Evolutionary conservation across 1,140 invertebrate genomes (phyloP).

Genomic region (Platorchestia sp.): DNA sequence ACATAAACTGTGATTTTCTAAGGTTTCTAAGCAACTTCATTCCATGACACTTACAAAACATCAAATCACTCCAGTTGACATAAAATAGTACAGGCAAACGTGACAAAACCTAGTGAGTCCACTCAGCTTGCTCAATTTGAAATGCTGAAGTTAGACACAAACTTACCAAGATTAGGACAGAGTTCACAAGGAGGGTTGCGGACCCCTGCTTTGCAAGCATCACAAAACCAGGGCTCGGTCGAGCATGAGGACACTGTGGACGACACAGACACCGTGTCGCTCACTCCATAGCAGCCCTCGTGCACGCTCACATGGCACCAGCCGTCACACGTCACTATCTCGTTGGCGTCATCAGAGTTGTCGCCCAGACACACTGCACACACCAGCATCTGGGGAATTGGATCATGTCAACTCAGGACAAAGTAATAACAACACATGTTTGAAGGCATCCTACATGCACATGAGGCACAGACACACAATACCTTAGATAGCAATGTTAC

Average conservation of each 20-base stretch:
- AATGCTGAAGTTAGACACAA: background rate
- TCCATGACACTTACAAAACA: no score
- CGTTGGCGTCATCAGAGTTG: slow-evolving; percentile 91
- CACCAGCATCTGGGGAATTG: slow-evolving; percentile 73
- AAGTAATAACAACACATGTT: no score
- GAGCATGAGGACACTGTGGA: slow-evolving; percentile 92
- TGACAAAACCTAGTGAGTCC: background rate
- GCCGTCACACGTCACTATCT: slow-evolving; percentile 96
- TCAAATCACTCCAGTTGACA: background rate
- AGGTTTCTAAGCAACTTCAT: no score
- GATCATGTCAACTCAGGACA: background rate
- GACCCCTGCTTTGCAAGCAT: slow-evolving; percentile 94
- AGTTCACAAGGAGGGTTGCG: slow-evolving; percentile 88
- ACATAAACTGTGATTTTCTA: no score
- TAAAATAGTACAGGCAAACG: background rate
- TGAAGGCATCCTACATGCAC: no score
- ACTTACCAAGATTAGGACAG: slow-evolving; percentile 82
- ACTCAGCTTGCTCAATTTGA: background rate
- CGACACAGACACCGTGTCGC: slow-evolving; percentile 89
- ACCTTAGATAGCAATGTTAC: no score
- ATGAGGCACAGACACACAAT: no score
- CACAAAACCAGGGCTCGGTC: slow-evolving; percentile 98
- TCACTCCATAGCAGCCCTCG: slow-evolving; percentile 97
- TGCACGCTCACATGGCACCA: slow-evolving; percentile 93
- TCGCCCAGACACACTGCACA: slow-evolving; percentile 95